Percentiles rank a stretch among this genome's conserved stretches.
These are phyloP conservation scores for Urocyon cinereoargenteus DNA, from an alignment of 2,797 vertebrate genomes.

Conservation along the genomic window DNA sequence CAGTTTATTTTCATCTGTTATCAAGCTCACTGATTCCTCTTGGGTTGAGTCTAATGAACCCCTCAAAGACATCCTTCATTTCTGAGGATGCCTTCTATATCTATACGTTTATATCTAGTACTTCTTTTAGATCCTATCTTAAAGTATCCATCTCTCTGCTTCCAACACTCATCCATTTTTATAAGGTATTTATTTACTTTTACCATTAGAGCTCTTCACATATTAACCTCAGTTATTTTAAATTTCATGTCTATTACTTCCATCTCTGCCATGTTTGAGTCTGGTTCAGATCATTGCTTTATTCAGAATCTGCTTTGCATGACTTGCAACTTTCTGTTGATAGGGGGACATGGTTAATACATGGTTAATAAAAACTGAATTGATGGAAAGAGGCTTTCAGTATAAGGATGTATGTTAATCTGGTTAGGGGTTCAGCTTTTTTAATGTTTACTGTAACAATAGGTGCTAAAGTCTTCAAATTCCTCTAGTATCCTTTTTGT, in stretches of 20 bases:
- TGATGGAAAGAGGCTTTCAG: neutral
- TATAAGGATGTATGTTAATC: neutral
- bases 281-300: neutral
- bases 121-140: neutral
- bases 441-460: neutral
- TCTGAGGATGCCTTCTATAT: neutral
- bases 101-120: neutral
- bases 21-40: neutral
- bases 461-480: neutral
- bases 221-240: neutral
- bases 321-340: neutral
- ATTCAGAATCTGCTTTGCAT: neutral
- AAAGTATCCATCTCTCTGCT: neutral
- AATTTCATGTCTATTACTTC: neutral
- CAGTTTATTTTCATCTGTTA: neutral
- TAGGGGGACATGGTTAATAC: neutral
- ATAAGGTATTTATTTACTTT: neutral
- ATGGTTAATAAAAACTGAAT: neutral
- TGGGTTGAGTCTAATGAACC: neutral
- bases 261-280: neutral
- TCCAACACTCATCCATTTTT: neutral
- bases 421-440: neutral
- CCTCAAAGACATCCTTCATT: neutral
- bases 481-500: neutral
- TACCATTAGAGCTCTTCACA: neutral